phyloP scores from a whole-genome alignment of 2,888 invertebrate species.

The Zonitis immaculata region DNA sequence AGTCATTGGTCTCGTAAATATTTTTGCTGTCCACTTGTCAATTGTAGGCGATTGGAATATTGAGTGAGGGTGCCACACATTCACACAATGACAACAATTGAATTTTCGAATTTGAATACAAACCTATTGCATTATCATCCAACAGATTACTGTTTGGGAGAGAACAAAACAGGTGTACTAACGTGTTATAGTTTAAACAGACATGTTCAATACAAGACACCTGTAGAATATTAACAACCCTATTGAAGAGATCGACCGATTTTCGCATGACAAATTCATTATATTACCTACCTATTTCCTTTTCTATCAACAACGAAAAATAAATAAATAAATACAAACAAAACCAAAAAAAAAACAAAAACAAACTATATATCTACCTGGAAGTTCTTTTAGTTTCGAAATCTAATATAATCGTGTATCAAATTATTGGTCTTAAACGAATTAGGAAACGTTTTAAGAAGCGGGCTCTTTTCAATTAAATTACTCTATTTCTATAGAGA shows the following conservation, averaged over 20 bases:
- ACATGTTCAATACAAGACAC: constrained; percentile 41
- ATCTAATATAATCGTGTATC: not conserved
- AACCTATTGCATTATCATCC: constrained; percentile 42
- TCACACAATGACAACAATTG: constrained; percentile 44
- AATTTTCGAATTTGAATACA: constrained; percentile 42
- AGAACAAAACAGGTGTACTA: constrained; percentile 46
- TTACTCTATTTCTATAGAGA: too few relatives aligned
- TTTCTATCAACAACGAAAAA: not conserved
- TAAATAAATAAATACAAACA: not conserved
- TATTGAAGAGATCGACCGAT: constrained; percentile 30
- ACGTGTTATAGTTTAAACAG: constrained; percentile 40
- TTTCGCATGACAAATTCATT: constrained; percentile 18
- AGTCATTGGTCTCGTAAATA: constrained; percentile 29
- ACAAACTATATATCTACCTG: not conserved
- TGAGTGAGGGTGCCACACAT: constrained; percentile 37
- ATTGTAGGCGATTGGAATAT: constrained; percentile 37
- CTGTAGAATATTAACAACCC: constrained; percentile 45
- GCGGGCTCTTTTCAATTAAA: not conserved
- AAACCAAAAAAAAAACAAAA: not conserved
- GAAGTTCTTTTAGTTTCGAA: not conserved
- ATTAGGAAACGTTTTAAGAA: not conserved
- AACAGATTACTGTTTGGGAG: constrained; percentile 43
- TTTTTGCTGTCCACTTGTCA: constrained; percentile 39
- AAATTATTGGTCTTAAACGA: not conserved
- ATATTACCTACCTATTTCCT: not conserved